These are phyloP conservation scores for Poeciliopsis retropinna DNA, from an alignment of 2,113 vertebrate species.

Conservation along the genomic window DNA sequence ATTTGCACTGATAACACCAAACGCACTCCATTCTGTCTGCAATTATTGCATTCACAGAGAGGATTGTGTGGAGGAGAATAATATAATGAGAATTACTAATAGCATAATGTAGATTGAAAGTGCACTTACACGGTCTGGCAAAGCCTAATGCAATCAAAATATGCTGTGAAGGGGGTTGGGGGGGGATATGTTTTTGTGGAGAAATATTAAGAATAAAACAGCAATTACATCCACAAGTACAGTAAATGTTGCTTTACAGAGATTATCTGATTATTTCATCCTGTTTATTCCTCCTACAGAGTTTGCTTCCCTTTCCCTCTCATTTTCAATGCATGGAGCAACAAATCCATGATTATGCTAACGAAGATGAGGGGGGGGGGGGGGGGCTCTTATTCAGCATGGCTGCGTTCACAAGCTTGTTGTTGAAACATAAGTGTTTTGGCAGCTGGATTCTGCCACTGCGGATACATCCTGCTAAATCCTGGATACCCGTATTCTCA, in stretches of 20 bases:
- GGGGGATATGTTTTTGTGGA: constrained; percentile 8
- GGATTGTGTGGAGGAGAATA: constrained; percentile 30
- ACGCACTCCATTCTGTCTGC: constrained; percentile 17
- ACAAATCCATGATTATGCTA: constrained; percentile 58
- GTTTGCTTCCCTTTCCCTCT: constrained; percentile 1
- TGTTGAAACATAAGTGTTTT: constrained; percentile 41
- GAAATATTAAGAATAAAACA: constrained; percentile 51
- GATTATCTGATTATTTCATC: constrained; percentile 48
- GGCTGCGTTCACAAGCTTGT: constrained; percentile 25
- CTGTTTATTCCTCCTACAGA: constrained; percentile 38
- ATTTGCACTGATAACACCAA: constrained; percentile 37
- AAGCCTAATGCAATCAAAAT: constrained; percentile 57
- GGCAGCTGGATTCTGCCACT: constrained; percentile 53
- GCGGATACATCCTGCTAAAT: constrained; percentile 47
- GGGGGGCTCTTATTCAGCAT: constrained; percentile 39
- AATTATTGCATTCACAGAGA: constrained; percentile 37
- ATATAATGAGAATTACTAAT: constrained; percentile 57
- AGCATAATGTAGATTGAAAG: constrained; percentile 51
- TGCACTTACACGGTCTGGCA: constrained; percentile 37
- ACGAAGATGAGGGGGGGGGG: constrained; percentile 33
- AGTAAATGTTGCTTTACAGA: constrained; percentile 52
- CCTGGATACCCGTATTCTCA: constrained; percentile 37
- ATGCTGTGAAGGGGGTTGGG: constrained; percentile 12
- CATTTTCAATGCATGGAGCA: constrained; percentile 9
- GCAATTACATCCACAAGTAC: constrained; percentile 42